Base-by-base conservation (phyloP, 2,113 vertebrate genomes). In the Physeter macrocephalus region DNA sequence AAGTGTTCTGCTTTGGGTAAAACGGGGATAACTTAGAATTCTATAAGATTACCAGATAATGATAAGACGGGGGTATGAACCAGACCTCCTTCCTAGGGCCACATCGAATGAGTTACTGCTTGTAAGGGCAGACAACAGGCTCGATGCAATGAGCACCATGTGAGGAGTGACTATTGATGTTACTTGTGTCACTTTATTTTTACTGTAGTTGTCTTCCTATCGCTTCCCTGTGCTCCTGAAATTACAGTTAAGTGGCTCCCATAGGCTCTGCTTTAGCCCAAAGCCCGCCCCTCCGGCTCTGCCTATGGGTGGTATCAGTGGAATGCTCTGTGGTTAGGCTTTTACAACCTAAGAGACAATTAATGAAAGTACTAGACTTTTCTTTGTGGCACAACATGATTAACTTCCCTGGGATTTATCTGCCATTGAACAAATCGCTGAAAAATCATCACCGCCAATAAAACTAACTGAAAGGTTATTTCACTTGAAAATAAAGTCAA, bases 401-500 rank as follows among this genome's bases (percentile, higher is more conserved):
- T 46, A 66, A 69, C 46, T 80, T 69, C n/a, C 23, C 5, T 75
- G 88, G 43, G 69, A 71, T 78, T 96, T 89, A 69, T 83, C 54
- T 64, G 72, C 39, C 84, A 41, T 20, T 49, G 36, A 85, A 66
- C 52, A 59, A 52, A 71, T 7, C 1, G 41, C 59, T 66, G 36
- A 83, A 89, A 77, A 87, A 61, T 67, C 80, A 86, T 43, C 54
- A 64, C 92, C 54, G 52, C 92, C 1, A 0, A 75, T 71, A 96
- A 95, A 85, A 71, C 39, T 46, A 59, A 77, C 52, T 9, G 59
- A 64, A 96, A 96, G 69, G 14, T 85, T 66, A 91, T 97, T 97
- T 91, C 36, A 66, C 78, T 82, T 85, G 52, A 84, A 96, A 95
- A 88, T 69, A 88, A 89, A 98, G 78, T 39, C 94, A 71, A 46